Evolutionary conservation across 2,888 invertebrate species (phyloP).

Genomic region (Xanthia togata): DNA sequence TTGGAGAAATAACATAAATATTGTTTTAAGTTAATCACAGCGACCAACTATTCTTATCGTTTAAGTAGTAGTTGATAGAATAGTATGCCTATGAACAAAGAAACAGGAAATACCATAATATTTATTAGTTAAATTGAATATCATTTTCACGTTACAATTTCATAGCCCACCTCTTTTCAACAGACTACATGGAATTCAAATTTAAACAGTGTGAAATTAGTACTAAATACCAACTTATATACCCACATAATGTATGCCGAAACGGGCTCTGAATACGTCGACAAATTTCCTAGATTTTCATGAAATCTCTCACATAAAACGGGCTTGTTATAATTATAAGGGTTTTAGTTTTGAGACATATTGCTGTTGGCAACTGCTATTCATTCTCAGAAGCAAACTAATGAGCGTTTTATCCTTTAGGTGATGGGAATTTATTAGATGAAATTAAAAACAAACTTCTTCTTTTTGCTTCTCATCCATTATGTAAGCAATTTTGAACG

Average conservation of each 20-base stretch:
- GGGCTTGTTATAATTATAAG: slow-evolving; percentile 10
- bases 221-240: neutral
- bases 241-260: neutral
- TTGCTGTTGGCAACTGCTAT: slow-evolving; percentile 35
- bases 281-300: slow-evolving; percentile 11
- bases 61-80: neutral
- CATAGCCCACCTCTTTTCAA: neutral
- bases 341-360: slow-evolving; percentile 35
- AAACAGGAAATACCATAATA: no score
- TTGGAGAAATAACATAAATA: neutral
- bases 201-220: neutral
- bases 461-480: neutral
- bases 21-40: neutral
- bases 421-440: neutral
- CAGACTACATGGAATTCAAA: neutral
- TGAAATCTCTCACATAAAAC: slow-evolving; percentile 11
- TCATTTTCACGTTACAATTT: neutral
- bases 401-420: slow-evolving; percentile 6
- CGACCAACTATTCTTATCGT: neutral
- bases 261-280: neutral
- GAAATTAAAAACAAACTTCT: neutral
- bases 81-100: no score
- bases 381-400: slow-evolving; percentile 17
- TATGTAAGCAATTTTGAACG: neutral
- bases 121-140: neutral